Evolutionary conservation across 2,888 invertebrate genomes (phyloP), one percentile per base, ranked within the genome.

Genomic region (Catocala fraxini): DNA sequence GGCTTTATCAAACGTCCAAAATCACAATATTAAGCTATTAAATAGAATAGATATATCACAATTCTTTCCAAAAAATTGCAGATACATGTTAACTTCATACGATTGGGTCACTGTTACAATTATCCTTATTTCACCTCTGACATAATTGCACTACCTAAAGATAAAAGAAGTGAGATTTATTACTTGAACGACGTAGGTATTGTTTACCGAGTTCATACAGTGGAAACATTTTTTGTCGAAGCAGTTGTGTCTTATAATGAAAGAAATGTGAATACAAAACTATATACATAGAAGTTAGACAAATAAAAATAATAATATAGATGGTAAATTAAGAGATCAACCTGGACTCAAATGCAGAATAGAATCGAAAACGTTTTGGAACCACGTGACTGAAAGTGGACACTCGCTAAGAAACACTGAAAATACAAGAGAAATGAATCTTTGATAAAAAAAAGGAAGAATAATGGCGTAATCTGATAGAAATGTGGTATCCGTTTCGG

Each of bases 51-150:
- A 35, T 7, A 35, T 35, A 35, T 2, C 5, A 35, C 35, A 35
- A 35, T 35, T 35, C 1, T 35, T 39, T 39, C 35, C 5, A 0
- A 39, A 39, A 7, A 39, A 39, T 5, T 39, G 12, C 10, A 53
- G 11, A 34, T 34, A 10, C 6, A 45, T 9, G 10, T 6, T 10
- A 25, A 15, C 15, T 11, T 57, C 34, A 57, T 13, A 33, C 42
- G 0, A 25, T 35, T n/a, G 35, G 39, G 15, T 46, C 45, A 46
- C 9, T 12, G 33, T 56, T 46, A 51, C 51, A 13, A 41, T 51
- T 56, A 53, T 56, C 47, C 13, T 56, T 47, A 11, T 51, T 61
- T 47, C 51, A 61, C 61, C 51, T 56, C 56, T 61, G 56, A 51
- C 56, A 55, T 56, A 41, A 59, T 53, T 58, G 7, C 35, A 45